Evolutionary conservation across 2,113 vertebrate species (phyloP), one percentile per base, ranked within the genome.

Genomic region (Microcebus jonahi): DNA sequence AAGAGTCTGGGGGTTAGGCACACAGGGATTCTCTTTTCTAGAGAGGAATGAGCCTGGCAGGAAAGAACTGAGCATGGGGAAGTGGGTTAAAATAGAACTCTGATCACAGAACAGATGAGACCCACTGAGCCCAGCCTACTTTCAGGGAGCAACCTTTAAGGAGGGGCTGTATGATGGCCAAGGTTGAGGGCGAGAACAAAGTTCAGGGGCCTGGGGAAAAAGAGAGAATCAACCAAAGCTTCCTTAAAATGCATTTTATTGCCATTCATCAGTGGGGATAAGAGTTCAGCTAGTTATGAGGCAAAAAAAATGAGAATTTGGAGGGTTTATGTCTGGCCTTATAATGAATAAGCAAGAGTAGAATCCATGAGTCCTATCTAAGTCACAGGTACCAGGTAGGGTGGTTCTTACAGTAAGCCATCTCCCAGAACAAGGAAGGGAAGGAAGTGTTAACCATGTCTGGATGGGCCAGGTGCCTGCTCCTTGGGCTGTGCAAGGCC

Each of bases 401-500:
- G 10, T 14, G 9, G 2, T 73, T 76, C 59, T 59, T 18, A 9
- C 61, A 68, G 57, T 9, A n/a, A 92, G 15, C 63, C 18, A 21
- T 42, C 59, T 53, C 55, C 59, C 61, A 55, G 36, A 77, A 82
- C 92, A 34, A 23, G 23, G 48, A 63, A 12, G 9, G 11, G 7
- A 57, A 9, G 36, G 3, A 8, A 7, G 21, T 53, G 55, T 61
- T 45, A 45, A 29, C 2, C 18, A 17, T 50, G 31, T 76, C 25
- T 82, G 68, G 39, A 53, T 25, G 3, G 25, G 9, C 7, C 8
- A 6, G n/a, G 14, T 0, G 3, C 61, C 12, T 71, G 5, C 55
- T 57, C 36, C 6, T 0, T 2, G 34, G n/a, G 4, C 77, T 20
- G 18, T 1, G 31, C 39, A 31, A 2, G 3, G 8, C 53, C 29